Base-by-base conservation (phyloP, 1,140 invertebrate species). In the Mylabris phalerata region DNA sequence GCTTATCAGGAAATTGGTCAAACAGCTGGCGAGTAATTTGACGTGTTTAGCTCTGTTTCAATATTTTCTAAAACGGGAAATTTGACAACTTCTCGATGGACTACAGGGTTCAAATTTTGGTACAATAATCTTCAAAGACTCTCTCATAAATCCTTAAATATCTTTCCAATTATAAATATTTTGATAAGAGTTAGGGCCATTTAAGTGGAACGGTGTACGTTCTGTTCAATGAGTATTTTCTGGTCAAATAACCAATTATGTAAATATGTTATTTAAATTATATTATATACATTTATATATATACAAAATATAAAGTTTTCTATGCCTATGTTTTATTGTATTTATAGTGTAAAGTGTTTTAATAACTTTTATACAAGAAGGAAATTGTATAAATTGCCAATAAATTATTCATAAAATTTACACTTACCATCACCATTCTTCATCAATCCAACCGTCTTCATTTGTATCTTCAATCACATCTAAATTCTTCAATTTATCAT, bases 371-470 rank as follows among this genome's bases (percentile, higher is more conserved):
- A 65, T 65, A 65, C 63, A 65, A 60, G 59, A 49, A 19, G 13
- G 19, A 19, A 32, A 32, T 32, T 32, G 32, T 62, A 54, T 59
- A 64, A 65, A 62, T 55, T 65, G 63, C 63, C 63, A 65, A 60
- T 60, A 62, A 65, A 64, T 61, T 65, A 65, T 65, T 60, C 27
- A 38, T 51, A 13, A 68, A 66, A 62, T 54, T 43, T 2, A 50
- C 11, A 42, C 41, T 42, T 42, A 42, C 13, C 11, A 60, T 19
- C 54, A 42, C 64, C 64, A 66, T n/a, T 64, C 64, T 44, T 69
- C 70, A 48, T 70, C 67, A 13, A 57, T 69, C 71, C 71, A 73
- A 19, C 68, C 71, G 41, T 70, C 71, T 24, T 69, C 68, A 40
- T 65, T 55, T 9, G 44, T 61, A 44, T 47, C 52, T 44, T 65